Base-by-base conservation (phyloP, 2,888 invertebrate genomes). In the Scotopteryx bipunctaria region DNA sequence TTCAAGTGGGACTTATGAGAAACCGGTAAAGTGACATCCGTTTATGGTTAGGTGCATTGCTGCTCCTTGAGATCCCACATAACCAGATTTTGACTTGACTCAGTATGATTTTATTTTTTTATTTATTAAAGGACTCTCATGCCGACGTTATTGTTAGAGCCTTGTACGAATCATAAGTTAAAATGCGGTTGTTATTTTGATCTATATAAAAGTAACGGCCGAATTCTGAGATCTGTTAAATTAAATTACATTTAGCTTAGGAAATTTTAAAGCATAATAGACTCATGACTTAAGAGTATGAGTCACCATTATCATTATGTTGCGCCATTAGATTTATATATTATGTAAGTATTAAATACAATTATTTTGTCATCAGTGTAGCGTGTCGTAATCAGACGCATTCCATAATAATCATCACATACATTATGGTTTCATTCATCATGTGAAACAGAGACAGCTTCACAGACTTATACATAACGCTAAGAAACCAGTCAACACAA, bases 11-110 rank as follows among this genome's bases (percentile, higher is more conserved):
- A 27, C 35, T 25, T 11, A 38, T 44, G 44, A 45, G 36, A 27
- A 53, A 53, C 52, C 52, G 52, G 52, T 47, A 37, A n/a, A 27
- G 47, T 37, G 32, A 37, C 32, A 37, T 43, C 42, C 32, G 11
- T 43, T 21, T 36, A 51, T 9, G 42, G 40, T 15, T 27, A 33
- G n/a, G n/a, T n/a, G n/a, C 42, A 43, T 19, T 33, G 23, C 25
- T 9, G 21, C 16, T 37, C 42, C 25, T 21, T 38, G 42, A 36
- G 46, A 32, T 29, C 45, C 33, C 42, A 43, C 42, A 13, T 19
- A 11, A 21, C 31, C 48, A 29, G 42, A 37, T n/a, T 37, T 52
- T 42, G 14, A 33, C 36, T 6, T 9, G 25, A n/a, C 25, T n/a
- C n/a, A n/a, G n/a, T n/a, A n/a, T n/a, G n/a, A n/a, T n/a, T n/a